Evolutionary conservation across 2,888 invertebrate species (phyloP), one percentile per base, ranked within the genome.

Genomic region (Venusia cambrica): DNA sequence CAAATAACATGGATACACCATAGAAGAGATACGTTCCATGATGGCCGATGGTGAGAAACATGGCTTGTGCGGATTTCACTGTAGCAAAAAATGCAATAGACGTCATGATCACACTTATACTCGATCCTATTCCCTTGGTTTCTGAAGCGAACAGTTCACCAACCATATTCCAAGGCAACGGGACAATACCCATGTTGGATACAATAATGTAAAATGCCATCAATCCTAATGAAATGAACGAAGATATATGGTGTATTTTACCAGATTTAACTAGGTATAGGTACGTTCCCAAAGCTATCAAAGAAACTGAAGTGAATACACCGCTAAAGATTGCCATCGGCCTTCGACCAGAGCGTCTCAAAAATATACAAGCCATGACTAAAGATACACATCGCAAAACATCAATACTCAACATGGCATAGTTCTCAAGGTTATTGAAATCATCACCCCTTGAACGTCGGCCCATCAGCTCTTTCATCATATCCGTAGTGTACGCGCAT

Each of bases 101-200:
- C 0, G 90, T 90, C 62, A 90, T 89, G 69, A 90, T 90, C 1
- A 92, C 89, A 40, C 91, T 90, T 4, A 92, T 76, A 0, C 92
- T 92, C 3, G 92, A 90, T 2, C 93, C 93, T n/a, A 92, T 57
- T 0, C 92, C 92, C 38, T 92, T 88, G 1, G 89, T 89, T 47
- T 89, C 88, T 4, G 89, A 88, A 1, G 93, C 89, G 57, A 93
- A 93, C 3, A 94, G 72, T 71, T 94, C 94, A 0, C 93, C 93
- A 13, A 92, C 91, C 89, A 94, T 90, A 38, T 92, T 90, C 90
- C 93, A 94, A 0, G 93, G 93, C 27, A 94, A 58, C 0, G 92
- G 91, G 5, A 90, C 79, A 29, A 91, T 74, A 3, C 93, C 92
- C 30, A 90, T 70, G 36, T 89, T 87, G 2, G 90, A 88, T 28